Base-by-base conservation (phyloP, 1,140 invertebrate genomes). In the Anastatus disparis region DNA sequence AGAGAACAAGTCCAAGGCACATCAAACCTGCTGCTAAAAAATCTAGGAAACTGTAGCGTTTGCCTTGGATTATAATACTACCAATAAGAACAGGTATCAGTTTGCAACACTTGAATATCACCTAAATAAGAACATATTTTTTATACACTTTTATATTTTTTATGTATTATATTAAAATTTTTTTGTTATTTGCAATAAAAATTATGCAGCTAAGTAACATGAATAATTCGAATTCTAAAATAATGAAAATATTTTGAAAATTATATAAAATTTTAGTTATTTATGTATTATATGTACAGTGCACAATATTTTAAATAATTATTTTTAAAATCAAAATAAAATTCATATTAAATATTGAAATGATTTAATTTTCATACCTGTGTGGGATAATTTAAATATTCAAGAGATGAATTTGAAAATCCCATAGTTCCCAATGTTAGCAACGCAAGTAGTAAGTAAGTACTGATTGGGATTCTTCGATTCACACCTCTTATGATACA, bases 61-160 rank as follows among this genome's bases (percentile, higher is more conserved):
- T 98, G 75, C 93, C 91, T 87, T 97, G 93, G 79, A 98, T 97
- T 22, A 98, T 75, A 74, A 97, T 93, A 72, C 95, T 94, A 50
- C 96, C 96, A 71, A 97, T 90, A 75, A 98, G 89, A 0, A 98
- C 96, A 3, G 97, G 97, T 76, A 98, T 96, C 0, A 99, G 87
- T 86, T 99, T 99, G 80, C 97, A 99, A 81, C 96, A 97, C 85
- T 97, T 97, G 80, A 97, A 97, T 75, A 97, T 96, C n/a, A 97
- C 91, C 85, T 93, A 89, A 26, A 72, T 44, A 61, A 62, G 67
- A 29, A 27, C n/a, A 38, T 40, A 38, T 7, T 6, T 38, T 38
- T 44, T 44, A 44, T 3, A 44, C 6, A 44, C 9, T 44, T 35
- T 44, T 44, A 44, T 44, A 44, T 44, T 44, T 15, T 3, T 44